Evolutionary conservation across 35 echinoderm and acorn worm genomes (phyloP), one percentile per base, ranked within the genome.

Genomic region (Ophioderma brevispina): DNA sequence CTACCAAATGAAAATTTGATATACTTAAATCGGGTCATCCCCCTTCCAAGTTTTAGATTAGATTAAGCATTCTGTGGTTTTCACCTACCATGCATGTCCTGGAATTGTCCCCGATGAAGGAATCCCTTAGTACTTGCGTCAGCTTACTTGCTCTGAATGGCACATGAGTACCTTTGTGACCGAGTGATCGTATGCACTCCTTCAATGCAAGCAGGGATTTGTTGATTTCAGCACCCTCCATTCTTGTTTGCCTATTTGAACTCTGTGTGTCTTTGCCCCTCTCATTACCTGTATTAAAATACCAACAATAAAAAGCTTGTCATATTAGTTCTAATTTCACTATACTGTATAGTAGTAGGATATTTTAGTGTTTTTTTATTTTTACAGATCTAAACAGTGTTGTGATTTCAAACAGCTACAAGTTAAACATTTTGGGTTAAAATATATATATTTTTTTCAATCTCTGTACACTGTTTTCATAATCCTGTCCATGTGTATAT

Each of bases 151-250:
- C 97, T 86, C 97, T 84, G 80, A 99, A 99, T 0, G 97, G 97
- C 35, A 99, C 97, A 86, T 99, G 97, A 38, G 94, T 94, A 15
- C 91, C 89, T 64, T 93, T 95, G 33, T 91, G 88, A 19, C 91
- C 70, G 0, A 99, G 79, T 0, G 97, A 99, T 70, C 97, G 93
- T 92, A 99, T 99, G 88, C 97, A 99, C 41, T 99, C 97, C 91
- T 99, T 99, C 46, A 99, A 81, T 33, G 97, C 97, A 34, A 99
- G 85, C 13, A 99, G 75, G 84, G 90, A 91, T 75, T 99, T 99
- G 80, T 99, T 99, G 41, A 99, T 99, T 55, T 99, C 97, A 30
- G 97, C 97, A 38, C 97, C 97, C 88, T 99, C 97, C 97, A 99
- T 99, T 13, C 97, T 31, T 0, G 97, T 99, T 75, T 99, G 97